phyloP scores from a whole-genome alignment of 2,888 invertebrate genomes.

The Andrena haemorrhoa region DNA sequence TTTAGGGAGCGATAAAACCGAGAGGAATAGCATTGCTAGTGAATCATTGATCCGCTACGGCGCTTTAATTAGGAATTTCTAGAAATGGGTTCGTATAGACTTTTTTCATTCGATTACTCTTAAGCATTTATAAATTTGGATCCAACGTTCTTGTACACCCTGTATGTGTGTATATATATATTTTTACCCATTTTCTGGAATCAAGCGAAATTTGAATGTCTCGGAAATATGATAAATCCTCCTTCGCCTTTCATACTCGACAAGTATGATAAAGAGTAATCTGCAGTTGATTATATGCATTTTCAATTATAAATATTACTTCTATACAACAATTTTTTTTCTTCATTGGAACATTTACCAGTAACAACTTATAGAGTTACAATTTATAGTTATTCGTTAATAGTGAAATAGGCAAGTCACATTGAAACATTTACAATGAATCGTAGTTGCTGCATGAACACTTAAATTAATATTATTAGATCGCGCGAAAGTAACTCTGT shows the following conservation, averaged over 20 bases:
- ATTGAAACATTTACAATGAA: constrained; percentile 23
- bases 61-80: no score
- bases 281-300: constrained; percentile 51
- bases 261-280: constrained; percentile 29
- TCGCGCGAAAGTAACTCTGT: not conserved
- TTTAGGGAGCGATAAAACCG: no score
- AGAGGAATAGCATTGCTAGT: no score
- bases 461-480: not conserved
- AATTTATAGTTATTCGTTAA: constrained; percentile 25
- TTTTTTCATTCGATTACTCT: no score
- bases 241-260: constrained; percentile 24
- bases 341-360: constrained; percentile 36
- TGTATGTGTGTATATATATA: constrained; percentile 13
- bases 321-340: constrained; percentile 31
- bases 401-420: constrained; percentile 35
- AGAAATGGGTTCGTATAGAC: no score
- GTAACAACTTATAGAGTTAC: constrained; percentile 38
- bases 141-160: not conserved
- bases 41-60: no score
- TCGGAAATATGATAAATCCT: constrained; percentile 42
- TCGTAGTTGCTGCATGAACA: constrained; percentile 5
- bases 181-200: constrained; percentile 49
- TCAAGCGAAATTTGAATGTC: constrained; percentile 52
- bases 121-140: not conserved
- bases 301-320: constrained; percentile 45